These are phyloP conservation scores for Epizoanthus stellaris DNA, from an alignment of 92 coral and sea anemone genomes.

Conservation along the genomic window DNA sequence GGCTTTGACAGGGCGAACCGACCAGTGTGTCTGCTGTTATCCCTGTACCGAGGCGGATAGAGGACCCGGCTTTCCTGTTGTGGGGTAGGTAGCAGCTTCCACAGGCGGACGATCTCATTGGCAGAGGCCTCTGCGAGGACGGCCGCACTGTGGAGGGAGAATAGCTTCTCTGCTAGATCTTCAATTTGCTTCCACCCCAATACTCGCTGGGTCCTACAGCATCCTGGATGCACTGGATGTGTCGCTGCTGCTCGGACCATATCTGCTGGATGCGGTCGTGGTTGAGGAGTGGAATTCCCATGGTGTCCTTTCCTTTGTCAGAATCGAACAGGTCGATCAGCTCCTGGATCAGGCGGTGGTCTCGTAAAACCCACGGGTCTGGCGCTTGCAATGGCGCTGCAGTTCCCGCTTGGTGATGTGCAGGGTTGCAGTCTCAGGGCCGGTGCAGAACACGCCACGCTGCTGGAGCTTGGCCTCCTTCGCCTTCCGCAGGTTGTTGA, in stretches of 20 bases:
- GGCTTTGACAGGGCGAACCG: no score
- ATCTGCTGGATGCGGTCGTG: conserved; percentile 24
- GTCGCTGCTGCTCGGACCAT: conserved; percentile 45
- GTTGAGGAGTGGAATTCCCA: conserved; percentile 49
- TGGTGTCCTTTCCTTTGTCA: conserved; percentile 35
- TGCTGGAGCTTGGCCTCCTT: conserved; percentile 41
- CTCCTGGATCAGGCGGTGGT: background rate
- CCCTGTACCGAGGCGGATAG: no score
- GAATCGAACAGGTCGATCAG: conserved; percentile 27
- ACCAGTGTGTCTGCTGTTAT: no score
- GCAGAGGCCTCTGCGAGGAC: no score
- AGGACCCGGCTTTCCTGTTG: no score
- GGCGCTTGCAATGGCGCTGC: conserved; percentile 28
- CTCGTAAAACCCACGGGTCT: conserved; percentile 29
- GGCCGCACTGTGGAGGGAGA: no score
- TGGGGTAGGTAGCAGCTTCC: no score
- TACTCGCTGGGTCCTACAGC: no score
- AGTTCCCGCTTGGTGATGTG: conserved; percentile 22
- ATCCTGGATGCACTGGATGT: conserved; percentile 57
- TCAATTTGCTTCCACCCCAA: no score
- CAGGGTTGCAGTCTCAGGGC: background rate
- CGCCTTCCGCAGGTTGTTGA: conserved; percentile 22
- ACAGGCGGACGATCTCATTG: no score
- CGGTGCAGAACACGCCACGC: conserved; percentile 25
- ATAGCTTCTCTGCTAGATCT: no score